Evolutionary conservation across 2,888 invertebrate genomes (phyloP), one percentile per base, ranked within the genome.

Genomic region (Diabrotica balteata): DNA sequence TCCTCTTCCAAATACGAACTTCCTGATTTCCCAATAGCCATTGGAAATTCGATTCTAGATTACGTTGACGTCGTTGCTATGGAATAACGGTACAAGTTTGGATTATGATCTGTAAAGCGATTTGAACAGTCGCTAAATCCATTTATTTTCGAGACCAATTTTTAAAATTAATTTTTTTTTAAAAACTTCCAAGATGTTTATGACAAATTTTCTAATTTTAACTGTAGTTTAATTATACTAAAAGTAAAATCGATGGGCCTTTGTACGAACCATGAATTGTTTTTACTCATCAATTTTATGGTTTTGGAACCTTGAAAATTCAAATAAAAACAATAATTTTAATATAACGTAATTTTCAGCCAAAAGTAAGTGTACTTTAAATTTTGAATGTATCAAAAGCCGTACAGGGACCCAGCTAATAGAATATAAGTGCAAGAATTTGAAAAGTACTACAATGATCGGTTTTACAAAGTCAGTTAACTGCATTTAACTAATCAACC

Each of bases 1-100:
- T 84, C 86, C 68, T 84, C 45, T 46, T 62, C 51, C 22, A 57
- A 64, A n/a, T 59, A 61, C n/a, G 61, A 73, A n/a, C 62, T 80
- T 44, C 78, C 79, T 9, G 46, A 71, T 53, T 72, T 82, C 63
- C 81, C 82, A n/a, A 78, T 81, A 57, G 75, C 74, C 7, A 78
- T 81, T 63, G 75, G 74, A 49, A 71, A 79, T 51, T 77, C 72
- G 17, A 77, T 80, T 68, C 72, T 82, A 67, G 81, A 81, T 63
- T 80, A 74, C 43, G 77, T 76, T 22, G 75, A 77, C 60, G 73
- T 77, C 53, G 65, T 57, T 7, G 45, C 44, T 57, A 57, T 57
- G 44, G 55, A 57, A 44, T 57, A 57, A 57, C 17, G 44, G 9
- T 57, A 62, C 51, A 11, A 47, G 9, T 54, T 7, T 32, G 62